These are phyloP conservation scores for Tetranychus urticae DNA, from an alignment of 1,140 invertebrate species.

Conservation along the genomic window DNA sequence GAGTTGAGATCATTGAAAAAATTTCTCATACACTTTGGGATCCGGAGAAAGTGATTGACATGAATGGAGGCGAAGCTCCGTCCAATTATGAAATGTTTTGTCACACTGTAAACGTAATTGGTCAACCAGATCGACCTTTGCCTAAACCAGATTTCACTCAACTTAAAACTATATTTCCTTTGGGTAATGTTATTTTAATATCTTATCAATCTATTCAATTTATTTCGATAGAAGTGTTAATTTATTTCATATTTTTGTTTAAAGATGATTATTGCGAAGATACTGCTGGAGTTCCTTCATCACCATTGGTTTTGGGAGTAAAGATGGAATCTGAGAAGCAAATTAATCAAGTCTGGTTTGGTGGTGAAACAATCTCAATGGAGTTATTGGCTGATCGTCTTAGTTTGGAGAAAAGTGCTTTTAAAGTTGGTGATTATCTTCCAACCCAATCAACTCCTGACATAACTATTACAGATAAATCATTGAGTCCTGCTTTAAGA, in stretches of 20 bases:
- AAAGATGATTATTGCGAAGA: slow-evolving; percentile 14
- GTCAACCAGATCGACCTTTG: slow-evolving; percentile 34
- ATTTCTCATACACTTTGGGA: slow-evolving; percentile 69
- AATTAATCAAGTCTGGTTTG: slow-evolving; percentile 16
- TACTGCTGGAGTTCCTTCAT: neutral
- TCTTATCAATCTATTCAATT: slow-evolving; percentile 29
- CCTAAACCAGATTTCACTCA: neutral
- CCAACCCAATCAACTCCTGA: slow-evolving; percentile 61
- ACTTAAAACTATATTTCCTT: neutral
- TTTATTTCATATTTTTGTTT: slow-evolving; percentile 27
- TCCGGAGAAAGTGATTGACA: slow-evolving; percentile 26
- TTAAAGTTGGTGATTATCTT: slow-evolving; percentile 65
- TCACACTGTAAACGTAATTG: slow-evolving; percentile 46
- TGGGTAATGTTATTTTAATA: slow-evolving; percentile 28
- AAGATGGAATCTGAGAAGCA: neutral
- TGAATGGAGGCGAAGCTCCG: slow-evolving; percentile 21
- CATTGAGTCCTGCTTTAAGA: slow-evolving; percentile 59
- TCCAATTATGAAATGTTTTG: slow-evolving; percentile 70
- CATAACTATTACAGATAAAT: slow-evolving; percentile 51
- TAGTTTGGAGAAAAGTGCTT: slow-evolving; percentile 50
- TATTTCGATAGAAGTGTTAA: too few relatives aligned
- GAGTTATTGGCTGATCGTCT: slow-evolving; percentile 35
- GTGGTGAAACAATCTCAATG: slow-evolving; percentile 58
- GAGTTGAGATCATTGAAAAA: slow-evolving; percentile 43
- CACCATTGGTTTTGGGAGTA: neutral